phyloP scores from a whole-genome alignment of 1,140 invertebrate species.

The Hetaerina americana region DNA sequence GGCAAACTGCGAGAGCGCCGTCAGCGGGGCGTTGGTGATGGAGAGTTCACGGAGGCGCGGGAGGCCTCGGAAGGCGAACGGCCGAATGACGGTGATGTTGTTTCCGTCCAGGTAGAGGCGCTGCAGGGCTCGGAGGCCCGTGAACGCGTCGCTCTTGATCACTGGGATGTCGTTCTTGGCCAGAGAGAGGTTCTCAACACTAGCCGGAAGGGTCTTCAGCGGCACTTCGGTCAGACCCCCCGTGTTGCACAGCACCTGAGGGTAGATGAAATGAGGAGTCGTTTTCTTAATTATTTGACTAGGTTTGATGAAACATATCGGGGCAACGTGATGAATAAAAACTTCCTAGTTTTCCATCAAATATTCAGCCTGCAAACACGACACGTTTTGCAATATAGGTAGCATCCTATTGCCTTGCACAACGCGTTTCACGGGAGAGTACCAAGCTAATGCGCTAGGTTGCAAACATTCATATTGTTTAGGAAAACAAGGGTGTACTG shows the following conservation, averaged over 20 bases:
- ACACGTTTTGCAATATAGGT: too few species aligned
- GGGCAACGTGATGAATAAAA: too few species aligned
- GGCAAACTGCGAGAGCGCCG: conserved; percentile 59
- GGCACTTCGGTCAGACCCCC: conserved; percentile 64
- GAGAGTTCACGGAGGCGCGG: conserved; percentile 58
- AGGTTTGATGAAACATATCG: too few species aligned
- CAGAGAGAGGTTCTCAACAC: conserved; percentile 64
- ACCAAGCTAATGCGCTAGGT: too few species aligned
- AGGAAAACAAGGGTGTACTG: too few species aligned
- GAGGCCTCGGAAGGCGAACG: conserved; percentile 68
- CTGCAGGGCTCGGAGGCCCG: conserved; percentile 49
- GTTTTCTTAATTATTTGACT: too few species aligned
- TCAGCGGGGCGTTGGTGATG: conserved; percentile 65
- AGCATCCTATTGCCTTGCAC: too few species aligned
- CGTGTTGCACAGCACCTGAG: conserved; percentile 71
- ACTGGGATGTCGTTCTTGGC: conserved; percentile 65
- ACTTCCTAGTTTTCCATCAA: too few species aligned
- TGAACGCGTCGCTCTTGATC: conserved; percentile 65
- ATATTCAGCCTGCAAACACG: too few species aligned
- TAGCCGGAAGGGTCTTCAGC: conserved; percentile 47
- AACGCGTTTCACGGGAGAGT: too few species aligned
- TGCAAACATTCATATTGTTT: too few species aligned
- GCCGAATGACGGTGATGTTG: conserved; percentile 62
- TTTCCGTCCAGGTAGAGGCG: conserved; percentile 66
- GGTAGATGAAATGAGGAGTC: too few species aligned